Conservation (phyloP, 2,113 vertebrate species). For the Jaculus jaculus region DNA sequence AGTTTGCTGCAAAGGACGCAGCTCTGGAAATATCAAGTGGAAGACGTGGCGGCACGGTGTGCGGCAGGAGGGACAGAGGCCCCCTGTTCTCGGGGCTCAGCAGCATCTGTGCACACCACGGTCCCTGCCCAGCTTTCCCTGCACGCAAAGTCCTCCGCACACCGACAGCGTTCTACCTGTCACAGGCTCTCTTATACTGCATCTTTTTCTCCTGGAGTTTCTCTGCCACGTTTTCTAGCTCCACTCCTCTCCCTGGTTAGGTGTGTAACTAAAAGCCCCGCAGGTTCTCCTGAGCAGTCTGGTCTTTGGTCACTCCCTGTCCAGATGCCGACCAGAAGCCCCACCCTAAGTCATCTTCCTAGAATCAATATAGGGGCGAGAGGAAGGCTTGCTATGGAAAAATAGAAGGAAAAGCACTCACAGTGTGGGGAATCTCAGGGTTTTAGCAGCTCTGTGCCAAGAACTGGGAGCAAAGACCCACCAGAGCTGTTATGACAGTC, state of each 20-base stretch:
- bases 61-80: accelerated
- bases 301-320: not conserved
- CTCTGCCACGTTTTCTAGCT: not conserved
- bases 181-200: too few species aligned
- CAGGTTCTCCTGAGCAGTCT: not conserved
- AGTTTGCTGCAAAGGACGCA: not conserved
- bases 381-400: not conserved
- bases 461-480: too few species aligned
- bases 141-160: too few species aligned
- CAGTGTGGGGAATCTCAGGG: not conserved
- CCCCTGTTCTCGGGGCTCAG: accelerated
- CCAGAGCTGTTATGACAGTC: not conserved
- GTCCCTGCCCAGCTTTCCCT: not conserved
- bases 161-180: too few species aligned
- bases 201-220: not conserved
- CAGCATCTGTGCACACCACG: accelerated
- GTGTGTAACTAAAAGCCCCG: not conserved
- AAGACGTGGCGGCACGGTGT: accelerated
- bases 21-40: not conserved
- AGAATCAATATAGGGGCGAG: too few species aligned
- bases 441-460: not conserved
- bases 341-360: not conserved
- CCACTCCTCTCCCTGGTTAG: too few species aligned
- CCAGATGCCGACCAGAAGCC: not conserved
- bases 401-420: not conserved